A percentile compares a stretch with the other conserved stretches of the same genome.
Conservation (phyloP, 2,797 vertebrate genomes). For the Halcyon badia region DNA sequence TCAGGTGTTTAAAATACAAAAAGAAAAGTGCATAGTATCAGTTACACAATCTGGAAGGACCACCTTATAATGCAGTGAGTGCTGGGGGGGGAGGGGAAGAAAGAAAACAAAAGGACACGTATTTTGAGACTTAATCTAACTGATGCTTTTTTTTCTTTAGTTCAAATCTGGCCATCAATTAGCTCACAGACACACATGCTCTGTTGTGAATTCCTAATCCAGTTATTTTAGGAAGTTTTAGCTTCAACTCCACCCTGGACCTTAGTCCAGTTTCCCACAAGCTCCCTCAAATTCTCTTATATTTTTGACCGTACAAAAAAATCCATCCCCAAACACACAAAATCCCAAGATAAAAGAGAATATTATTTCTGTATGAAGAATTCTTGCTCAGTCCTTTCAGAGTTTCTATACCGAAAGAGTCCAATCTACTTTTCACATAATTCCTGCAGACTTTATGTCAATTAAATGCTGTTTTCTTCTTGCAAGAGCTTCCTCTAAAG, state of each 20-base stretch:
- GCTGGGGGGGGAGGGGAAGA: too few species aligned
- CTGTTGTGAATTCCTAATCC: not conserved
- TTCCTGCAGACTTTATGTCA: not conserved
- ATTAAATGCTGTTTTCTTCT: not conserved
- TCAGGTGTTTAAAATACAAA: constrained; percentile 20
- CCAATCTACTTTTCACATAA: not conserved
- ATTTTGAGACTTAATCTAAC: not conserved
- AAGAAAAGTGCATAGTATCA: not conserved
- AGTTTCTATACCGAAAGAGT: not conserved
- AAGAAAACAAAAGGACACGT: not conserved
- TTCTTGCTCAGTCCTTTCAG: not conserved
- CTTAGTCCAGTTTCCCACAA: not conserved
- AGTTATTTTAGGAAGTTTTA: not conserved
- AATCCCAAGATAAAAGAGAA: not conserved
- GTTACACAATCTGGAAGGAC: not conserved
- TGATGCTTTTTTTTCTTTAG: not conserved
- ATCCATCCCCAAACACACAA: not conserved
- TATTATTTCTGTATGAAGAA: not conserved
- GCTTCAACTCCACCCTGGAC: not conserved
- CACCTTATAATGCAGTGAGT: not conserved
- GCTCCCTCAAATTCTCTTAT: not conserved
- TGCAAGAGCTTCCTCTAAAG: not conserved
- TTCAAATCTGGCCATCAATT: not conserved
- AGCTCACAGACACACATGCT: not conserved
- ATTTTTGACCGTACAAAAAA: not conserved